Base-by-base conservation (phyloP, 2,888 invertebrate genomes). In the Charanyca ferruginea region DNA sequence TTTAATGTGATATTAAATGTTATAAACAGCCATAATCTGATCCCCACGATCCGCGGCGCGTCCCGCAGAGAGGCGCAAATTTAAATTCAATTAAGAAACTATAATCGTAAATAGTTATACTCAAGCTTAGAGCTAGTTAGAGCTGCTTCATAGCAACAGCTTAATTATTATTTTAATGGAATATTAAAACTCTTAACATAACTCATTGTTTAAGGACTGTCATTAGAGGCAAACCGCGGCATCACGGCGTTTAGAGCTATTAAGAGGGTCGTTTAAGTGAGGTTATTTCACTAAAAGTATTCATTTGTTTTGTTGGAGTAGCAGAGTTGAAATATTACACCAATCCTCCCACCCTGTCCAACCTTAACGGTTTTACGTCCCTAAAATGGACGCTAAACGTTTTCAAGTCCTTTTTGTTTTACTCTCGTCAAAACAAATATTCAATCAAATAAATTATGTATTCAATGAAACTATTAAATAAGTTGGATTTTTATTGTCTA, bases 1-100 rank as follows among this genome's bases (percentile, higher is more conserved):
- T 85, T 79, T 82, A 83, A 86, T 84, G 81, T 74, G 77, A 79
- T 79, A 78, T 83, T 79, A 76, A 84, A 80, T 75, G 70, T 72
- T 79, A 66, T 77, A 83, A 85, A 85, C 72, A 57, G 66, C 28
- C 64, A 83, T 88, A 90, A 91, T 91, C 89, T 80, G 68, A 69
- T 83, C 83, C 75, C 86, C 89, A 88, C 89, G 88, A 91, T 90
- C 88, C 88, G 90, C 86, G 89, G 83, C 81, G 88, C 83, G 22
- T 86, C 93, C 91, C 87, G 89, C 85, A 66, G 93, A 51, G 91
- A 86, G 85, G 85, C 85, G 90, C 90, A 91, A 92, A 93, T 91
- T 89, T 87, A 91, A 90, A 88, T 87, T 83, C 86, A 91, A 92
- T 93, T 90, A 91, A 85, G 66, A 77, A 78, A 66, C 82, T 73